These are phyloP conservation scores for Camponotus pennsylvanicus DNA, from an alignment of 1,140 invertebrate species.

Conservation along the genomic window DNA sequence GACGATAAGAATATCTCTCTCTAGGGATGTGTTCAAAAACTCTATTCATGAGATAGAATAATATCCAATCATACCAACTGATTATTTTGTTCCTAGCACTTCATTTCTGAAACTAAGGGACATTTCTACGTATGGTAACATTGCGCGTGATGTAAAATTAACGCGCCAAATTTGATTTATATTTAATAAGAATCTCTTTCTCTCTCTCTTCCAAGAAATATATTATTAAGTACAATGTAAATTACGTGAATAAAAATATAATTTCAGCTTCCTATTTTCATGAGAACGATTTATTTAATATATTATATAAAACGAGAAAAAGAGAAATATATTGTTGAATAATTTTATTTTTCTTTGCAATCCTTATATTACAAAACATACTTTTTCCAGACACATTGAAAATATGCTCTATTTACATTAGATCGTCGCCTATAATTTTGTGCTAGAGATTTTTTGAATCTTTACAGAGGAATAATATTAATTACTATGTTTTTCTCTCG, in stretches of 20 bases:
- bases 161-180: background rate
- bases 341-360: constrained; percentile 85
- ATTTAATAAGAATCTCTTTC: background rate
- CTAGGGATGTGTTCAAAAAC: too few relatives aligned
- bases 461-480: constrained; percentile 85
- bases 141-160: background rate
- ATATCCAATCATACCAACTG: too few relatives aligned
- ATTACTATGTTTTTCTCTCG: constrained; percentile 79
- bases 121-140: background rate
- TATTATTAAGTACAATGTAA: background rate
- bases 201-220: background rate
- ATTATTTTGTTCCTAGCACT: background rate
- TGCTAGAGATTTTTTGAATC: constrained; percentile 79
- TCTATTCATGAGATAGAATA: too few relatives aligned
- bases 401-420: constrained; percentile 86
- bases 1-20: too few relatives aligned
- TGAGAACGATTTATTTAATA: too few relatives aligned
- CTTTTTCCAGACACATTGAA: constrained; percentile 86
- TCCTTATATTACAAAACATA: constrained; percentile 87
- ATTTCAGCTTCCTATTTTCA: background rate
- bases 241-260: background rate
- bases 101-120: background rate
- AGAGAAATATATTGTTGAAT: constrained; percentile 73
- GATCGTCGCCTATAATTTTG: constrained; percentile 81
- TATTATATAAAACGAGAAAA: background rate